Evolutionary conservation across 1,140 invertebrate species (phyloP).

Genomic region (Cydia fagiglandana): DNA sequence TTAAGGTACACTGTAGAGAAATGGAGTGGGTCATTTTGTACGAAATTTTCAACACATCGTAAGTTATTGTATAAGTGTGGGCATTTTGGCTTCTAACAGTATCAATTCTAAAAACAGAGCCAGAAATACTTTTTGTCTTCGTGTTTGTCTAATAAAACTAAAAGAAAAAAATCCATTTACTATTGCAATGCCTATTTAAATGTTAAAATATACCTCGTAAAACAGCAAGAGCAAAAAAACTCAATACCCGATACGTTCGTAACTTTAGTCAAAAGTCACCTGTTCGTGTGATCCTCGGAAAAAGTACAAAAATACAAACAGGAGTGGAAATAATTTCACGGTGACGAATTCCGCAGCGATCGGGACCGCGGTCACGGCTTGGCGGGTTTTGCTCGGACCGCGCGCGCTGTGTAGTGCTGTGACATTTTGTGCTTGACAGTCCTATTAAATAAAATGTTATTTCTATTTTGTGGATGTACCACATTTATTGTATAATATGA

Average conservation of each 20-base stretch:
- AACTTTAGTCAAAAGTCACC: conserved; percentile 26
- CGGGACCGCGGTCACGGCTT: conserved; percentile 18
- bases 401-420: conserved; percentile 12
- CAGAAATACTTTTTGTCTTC: too few relatives aligned
- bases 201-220: not conserved
- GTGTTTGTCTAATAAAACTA: too few relatives aligned
- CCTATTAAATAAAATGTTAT: not conserved
- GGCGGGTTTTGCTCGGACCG: conserved; percentile 6
- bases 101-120: too few relatives aligned
- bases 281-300: conserved; percentile 21
- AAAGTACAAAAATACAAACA: conserved; percentile 31
- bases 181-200: too few relatives aligned
- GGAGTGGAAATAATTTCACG: conserved; percentile 31
- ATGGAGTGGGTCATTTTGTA: too few relatives aligned
- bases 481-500: too few relatives aligned
- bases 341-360: conserved; percentile 25
- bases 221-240: not conserved
- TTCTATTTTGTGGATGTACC: too few relatives aligned
- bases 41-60: too few relatives aligned
- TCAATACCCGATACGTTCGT: not conserved
- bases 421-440: conserved; percentile 15
- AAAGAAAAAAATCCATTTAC: too few relatives aligned
- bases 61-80: too few relatives aligned
- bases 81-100: too few relatives aligned
- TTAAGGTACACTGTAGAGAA: too few relatives aligned